These are phyloP conservation scores for Lacerta viridis DNA, from an alignment of 2,797 vertebrate species.

Conservation along the genomic window DNA sequence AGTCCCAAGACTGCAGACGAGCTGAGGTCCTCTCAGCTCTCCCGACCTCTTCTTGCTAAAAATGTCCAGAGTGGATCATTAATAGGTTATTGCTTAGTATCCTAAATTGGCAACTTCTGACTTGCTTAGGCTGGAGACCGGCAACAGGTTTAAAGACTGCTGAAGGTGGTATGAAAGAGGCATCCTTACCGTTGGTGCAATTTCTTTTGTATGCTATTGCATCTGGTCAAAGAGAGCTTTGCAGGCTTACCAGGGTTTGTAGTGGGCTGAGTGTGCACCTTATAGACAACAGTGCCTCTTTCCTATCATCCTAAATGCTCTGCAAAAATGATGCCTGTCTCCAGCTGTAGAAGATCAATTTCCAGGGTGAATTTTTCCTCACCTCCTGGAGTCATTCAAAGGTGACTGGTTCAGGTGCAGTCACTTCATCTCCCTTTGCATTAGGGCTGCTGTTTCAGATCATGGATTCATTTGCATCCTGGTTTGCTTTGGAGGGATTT, in stretches of 20 bases:
- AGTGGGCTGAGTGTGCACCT: neutral
- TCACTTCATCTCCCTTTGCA: neutral
- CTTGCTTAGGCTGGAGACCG: neutral
- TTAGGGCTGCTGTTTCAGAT: neutral
- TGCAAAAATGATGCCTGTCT: neutral
- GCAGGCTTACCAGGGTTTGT: neutral
- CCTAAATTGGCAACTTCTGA: no score
- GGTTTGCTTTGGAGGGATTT: neutral
- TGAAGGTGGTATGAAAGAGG: neutral
- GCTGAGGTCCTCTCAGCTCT: neutral
- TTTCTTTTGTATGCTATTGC: neutral
- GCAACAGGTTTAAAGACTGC: neutral
- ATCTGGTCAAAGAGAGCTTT: neutral
- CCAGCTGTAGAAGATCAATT: neutral
- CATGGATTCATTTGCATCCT: neutral
- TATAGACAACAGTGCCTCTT: neutral
- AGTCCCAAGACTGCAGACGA: neutral
- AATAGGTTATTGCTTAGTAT: neutral
- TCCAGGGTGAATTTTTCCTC: neutral
- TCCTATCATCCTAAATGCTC: neutral
- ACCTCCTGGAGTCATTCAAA: neutral
- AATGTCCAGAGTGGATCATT: neutral
- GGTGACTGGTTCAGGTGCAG: neutral
- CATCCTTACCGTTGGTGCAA: no score
- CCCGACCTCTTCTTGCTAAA: neutral